Evolutionary conservation across 2,888 invertebrate species (phyloP).

Genomic region (Silvanus unidentatus): DNA sequence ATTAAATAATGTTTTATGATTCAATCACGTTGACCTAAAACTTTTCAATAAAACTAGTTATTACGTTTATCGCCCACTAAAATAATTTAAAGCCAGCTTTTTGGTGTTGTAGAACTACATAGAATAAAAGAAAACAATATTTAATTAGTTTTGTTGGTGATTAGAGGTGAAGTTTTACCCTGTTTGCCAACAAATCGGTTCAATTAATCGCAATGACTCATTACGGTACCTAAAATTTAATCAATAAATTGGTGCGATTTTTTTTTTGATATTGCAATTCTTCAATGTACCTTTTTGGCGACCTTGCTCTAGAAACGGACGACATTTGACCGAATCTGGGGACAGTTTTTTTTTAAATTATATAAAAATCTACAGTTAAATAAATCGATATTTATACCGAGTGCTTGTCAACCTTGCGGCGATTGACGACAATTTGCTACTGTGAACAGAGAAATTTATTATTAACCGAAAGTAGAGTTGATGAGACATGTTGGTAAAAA

Average conservation of each 20-base stretch:
- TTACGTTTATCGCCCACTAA: no score
- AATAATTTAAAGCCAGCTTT: conserved; percentile 18
- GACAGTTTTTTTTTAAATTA: conserved; percentile 3
- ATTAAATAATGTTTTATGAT: no score
- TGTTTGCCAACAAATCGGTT: conserved; percentile 29
- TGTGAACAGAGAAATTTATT: no score
- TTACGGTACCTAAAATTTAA: conserved; percentile 18
- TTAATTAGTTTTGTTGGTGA: conserved; percentile 5
- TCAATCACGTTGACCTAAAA: no score
- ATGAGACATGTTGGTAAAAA: no score
- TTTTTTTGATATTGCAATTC: no score
- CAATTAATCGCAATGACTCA: conserved; percentile 30
- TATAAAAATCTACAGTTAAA: not conserved
- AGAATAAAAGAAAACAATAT: conserved; percentile 9
- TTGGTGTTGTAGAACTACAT: conserved; percentile 25
- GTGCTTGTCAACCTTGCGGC: conserved; percentile 26
- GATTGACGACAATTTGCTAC: conserved; percentile 25
- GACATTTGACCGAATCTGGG: conserved; percentile 19
- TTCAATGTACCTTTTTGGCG: conserved; percentile 19
- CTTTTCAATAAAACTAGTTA: no score
- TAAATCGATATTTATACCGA: not conserved
- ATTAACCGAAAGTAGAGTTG: no score
- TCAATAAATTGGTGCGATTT: no score
- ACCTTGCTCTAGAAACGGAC: conserved; percentile 25
- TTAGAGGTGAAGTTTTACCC: conserved; percentile 20